Evolutionary conservation across 2,797 vertebrate genomes (phyloP).

Genomic region (Sphenodon punctatus): DNA sequence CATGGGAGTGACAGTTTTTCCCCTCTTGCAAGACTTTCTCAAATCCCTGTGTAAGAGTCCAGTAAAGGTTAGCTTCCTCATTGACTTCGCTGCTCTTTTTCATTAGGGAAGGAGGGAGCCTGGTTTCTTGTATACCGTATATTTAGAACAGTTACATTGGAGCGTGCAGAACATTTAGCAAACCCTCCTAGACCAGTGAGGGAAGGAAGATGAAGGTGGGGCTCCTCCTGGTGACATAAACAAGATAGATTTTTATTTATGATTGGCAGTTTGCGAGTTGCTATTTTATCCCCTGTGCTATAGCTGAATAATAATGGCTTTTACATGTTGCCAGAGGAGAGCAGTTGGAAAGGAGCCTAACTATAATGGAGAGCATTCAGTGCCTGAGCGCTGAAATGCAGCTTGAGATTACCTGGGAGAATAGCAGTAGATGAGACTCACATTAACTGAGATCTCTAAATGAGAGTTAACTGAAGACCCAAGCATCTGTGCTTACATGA

Average conservation of each 20-base stretch:
- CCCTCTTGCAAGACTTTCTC: neutral
- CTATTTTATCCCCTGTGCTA: conserved; percentile 48
- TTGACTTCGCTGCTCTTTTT: neutral
- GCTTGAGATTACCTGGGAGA: conserved; percentile 48
- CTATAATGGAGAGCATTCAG: conserved; percentile 9
- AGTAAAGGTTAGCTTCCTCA: neutral
- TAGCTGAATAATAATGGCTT: conserved; percentile 40
- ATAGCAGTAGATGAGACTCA: conserved; percentile 24
- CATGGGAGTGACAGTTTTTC: neutral
- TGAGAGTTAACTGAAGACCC: neutral
- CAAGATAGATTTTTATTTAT: conserved; percentile 40
- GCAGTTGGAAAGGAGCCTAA: conserved; percentile 40
- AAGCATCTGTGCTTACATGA: conserved; percentile 17
- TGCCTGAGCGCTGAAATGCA: conserved; percentile 27
- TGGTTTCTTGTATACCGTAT: neutral
- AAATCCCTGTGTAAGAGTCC: neutral
- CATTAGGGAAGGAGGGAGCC: neutral
- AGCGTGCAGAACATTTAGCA: neutral
- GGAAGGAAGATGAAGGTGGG: neutral
- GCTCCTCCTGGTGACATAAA: neutral
- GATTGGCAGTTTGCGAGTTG: conserved; percentile 23
- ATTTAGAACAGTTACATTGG: neutral
- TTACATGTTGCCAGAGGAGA: conserved; percentile 50
- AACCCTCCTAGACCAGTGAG: neutral
- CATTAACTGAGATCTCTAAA: conserved; percentile 22